These are phyloP conservation scores for Branchinecta lynchi DNA, from an alignment of 1,140 invertebrate species.

Conservation along the genomic window DNA sequence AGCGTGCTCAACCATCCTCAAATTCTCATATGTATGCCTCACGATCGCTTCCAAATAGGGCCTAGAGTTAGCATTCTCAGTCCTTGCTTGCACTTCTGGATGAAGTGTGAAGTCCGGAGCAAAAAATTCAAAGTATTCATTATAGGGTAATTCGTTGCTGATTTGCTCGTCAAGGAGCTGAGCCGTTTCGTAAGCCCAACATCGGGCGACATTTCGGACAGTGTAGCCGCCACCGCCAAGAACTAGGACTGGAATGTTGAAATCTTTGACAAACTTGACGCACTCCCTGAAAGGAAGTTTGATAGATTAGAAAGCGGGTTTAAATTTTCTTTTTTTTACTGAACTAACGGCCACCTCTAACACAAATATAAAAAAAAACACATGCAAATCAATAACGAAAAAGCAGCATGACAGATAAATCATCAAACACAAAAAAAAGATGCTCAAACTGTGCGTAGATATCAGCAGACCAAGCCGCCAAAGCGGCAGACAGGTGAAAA, in stretches of 20 bases:
- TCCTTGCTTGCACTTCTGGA: constrained; percentile 64
- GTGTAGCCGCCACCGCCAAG: constrained; percentile 96
- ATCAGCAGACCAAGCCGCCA: no score
- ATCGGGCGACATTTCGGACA: constrained; percentile 88
- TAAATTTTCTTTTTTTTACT: constrained; percentile 1
- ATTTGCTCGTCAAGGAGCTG: constrained; percentile 78
- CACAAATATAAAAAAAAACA: not conserved
- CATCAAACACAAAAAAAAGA: no score
- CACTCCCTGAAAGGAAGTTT: constrained; percentile 49
- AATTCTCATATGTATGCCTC: constrained; percentile 65
- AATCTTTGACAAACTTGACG: constrained; percentile 85
- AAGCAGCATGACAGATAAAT: no score
- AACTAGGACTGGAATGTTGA: constrained; percentile 83
- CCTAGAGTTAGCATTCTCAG: constrained; percentile 82
- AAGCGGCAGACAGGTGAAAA: no score
- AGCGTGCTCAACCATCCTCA: constrained; percentile 74
- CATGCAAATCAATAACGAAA: constrained; percentile 3
- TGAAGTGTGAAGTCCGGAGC: constrained; percentile 86
- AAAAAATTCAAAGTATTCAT: constrained; percentile 89
- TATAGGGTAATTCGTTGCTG: constrained; percentile 78
- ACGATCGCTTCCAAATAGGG: constrained; percentile 77
- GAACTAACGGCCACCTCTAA: not conserved
- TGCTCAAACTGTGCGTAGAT: no score
- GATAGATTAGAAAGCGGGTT: not conserved
- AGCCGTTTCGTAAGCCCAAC: constrained; percentile 98